Evolutionary conservation across 2,113 vertebrate genomes (phyloP), one percentile per base, ranked within the genome.

Genomic region (Callorhinus ursinus): DNA sequence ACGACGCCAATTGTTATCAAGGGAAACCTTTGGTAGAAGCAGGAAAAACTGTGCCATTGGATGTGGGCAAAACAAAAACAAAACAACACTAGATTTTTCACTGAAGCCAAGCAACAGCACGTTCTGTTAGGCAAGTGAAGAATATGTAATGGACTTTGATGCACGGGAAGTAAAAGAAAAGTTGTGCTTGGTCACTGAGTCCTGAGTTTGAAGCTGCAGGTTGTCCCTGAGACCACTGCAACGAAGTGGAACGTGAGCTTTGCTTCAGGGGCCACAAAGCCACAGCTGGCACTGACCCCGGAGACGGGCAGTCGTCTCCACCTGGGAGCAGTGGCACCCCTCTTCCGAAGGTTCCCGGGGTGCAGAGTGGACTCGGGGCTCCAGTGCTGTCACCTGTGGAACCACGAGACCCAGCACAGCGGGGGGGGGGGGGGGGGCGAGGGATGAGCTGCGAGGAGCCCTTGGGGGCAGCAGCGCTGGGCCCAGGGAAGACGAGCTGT

Each of bases 61-160:
- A 86, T 49, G 39, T 55, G 92, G 97, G 98, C 98, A 94, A 97
- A 98, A 97, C 98, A 24, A 76, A 72, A 88, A 65, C 33, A 71
- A 2, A 1, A 49, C 96, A 98, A 98, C 98, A 98, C 94, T 98
- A 81, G 72, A 96, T 97, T 98, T 98, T 97, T 87, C 97, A 88
- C 57, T 63, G 96, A 98, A 96, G 98, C 97, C 96, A 95, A 98
- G 96, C 95, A 93, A 93, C 86, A 96, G 16, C 85, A 85, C 36
- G 77, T 49, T 91, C 24, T 2, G 95, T 96, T 90, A 89, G 81
- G 98, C 96, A 90, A 15, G 94, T 65, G 83, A 67, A 93, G 85
- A 86, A 39, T 28, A 82, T 85, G 10, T 63, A 46, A 81, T 85
- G 28, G 65, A n/a, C 88, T n/a, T 22, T 28, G 11, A 1, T 26